Percentiles rank a stretch among this genome's conserved stretches.
Conservation (phyloP, 2,888 invertebrate species). For the Tachina lurida region DNA sequence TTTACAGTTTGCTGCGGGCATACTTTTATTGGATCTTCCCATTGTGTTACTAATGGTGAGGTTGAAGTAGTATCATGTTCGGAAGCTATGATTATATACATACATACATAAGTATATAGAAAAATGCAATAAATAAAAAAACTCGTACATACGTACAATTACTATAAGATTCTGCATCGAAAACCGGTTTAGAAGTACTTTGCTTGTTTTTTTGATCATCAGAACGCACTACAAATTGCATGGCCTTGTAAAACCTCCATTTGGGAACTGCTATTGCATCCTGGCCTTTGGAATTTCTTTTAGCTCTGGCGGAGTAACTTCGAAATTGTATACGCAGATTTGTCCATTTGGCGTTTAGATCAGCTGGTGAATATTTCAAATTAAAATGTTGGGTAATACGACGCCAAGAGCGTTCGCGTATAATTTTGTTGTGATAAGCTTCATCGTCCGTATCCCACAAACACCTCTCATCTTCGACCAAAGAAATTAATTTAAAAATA, state of each 20-base stretch:
- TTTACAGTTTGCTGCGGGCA: not conserved
- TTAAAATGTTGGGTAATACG: constrained; percentile 8
- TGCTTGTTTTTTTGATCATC: not conserved
- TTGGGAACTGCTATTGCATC: not conserved
- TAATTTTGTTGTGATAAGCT: constrained; percentile 15
- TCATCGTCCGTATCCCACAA: constrained; percentile 25
- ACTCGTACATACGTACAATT: not conserved
- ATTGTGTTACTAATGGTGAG: not conserved
- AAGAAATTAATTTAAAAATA: constrained; percentile 1
- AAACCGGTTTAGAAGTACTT: not conserved
- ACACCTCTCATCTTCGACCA: constrained; percentile 2
- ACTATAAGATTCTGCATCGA: not conserved
- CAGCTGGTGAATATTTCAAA: not conserved
- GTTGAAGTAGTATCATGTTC: not conserved
- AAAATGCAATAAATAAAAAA: no score
- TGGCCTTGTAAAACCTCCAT: constrained; percentile 8
- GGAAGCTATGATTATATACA: not conserved
- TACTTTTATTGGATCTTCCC: not conserved
- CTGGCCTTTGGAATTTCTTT: not conserved
- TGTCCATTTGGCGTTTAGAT: constrained; percentile 32
- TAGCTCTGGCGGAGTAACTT: constrained; percentile 4
- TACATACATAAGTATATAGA: not conserved
- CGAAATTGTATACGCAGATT: constrained; percentile 40
- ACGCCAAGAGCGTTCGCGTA: not conserved
- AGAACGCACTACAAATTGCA: constrained; percentile 15